Conservation (phyloP, 2,797 vertebrate species). For the Girardinus metallicus region DNA sequence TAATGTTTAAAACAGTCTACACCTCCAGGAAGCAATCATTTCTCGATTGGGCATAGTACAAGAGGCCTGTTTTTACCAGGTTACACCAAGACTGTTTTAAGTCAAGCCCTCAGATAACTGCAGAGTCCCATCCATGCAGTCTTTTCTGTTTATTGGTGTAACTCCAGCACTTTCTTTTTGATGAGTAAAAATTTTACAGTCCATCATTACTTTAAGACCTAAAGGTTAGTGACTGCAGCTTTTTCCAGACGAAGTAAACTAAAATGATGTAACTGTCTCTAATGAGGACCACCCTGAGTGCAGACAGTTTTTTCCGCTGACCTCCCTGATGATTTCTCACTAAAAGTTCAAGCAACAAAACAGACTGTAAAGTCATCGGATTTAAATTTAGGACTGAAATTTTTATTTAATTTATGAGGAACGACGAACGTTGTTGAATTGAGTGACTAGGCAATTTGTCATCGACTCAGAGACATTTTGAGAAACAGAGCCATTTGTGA, state of each 20-base stretch:
- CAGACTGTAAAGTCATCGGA: background rate
- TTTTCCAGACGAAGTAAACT: background rate
- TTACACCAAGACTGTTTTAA: too few species aligned
- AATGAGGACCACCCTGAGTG: slow-evolving; percentile 9
- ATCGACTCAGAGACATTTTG: background rate
- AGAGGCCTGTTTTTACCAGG: too few species aligned
- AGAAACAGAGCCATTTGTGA: background rate
- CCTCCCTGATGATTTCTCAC: background rate
- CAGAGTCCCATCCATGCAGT: too few species aligned
- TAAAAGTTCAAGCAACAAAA: background rate
- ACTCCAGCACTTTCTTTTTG: background rate
- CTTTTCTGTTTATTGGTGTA: background rate
- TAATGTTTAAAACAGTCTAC: too few species aligned
- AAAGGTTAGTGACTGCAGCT: background rate
- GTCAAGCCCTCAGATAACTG: too few species aligned
- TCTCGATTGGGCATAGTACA: too few species aligned
- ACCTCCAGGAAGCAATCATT: too few species aligned
- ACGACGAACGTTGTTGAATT: background rate
- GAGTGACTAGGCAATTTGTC: background rate
- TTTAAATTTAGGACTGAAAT: background rate
- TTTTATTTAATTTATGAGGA: background rate
- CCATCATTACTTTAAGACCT: background rate
- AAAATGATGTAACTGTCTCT: background rate
- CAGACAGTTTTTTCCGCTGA: background rate
- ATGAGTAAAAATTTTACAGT: background rate